Evolutionary conservation across 2,113 vertebrate species (phyloP), one percentile per base, ranked within the genome.

Genomic region (Eleginops maclovinus): DNA sequence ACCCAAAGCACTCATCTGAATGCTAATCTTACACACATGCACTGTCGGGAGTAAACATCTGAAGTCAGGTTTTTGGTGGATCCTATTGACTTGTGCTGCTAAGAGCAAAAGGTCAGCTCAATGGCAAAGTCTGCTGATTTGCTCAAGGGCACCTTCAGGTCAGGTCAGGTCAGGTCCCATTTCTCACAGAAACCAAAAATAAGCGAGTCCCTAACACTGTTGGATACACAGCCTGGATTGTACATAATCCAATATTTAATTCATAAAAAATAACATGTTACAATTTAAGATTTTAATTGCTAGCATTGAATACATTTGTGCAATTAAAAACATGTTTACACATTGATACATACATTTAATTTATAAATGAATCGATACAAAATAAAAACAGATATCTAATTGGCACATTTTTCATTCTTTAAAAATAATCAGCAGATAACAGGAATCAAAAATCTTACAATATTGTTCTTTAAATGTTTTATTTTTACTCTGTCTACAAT

Each of bases 1-100:
- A 75, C 46, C 31, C 31, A 7, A 7, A 31, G 31, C 4, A 61
- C 2, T 76, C 50, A 67, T 72, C 49, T 58, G 63, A n/a, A 68
- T 41, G 61, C 11, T 58, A 58, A 72, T 66, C 41, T 5, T 28
- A 21, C 51, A 13, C 22, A 24, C 51, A 24, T 12, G 24, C 12
- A 54, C 51, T 5, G 31, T 31, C 31, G 31, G 31, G 31, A 31
- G 9, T 53, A 49, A 24, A 55, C 43, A 44, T 31, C 17, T 46
- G 16, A 14, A 15, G 43, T n/a, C n/a, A 49, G 41, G 68, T 22
- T 28, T 60, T 44, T 21, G 4, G 19, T 12, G 0, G 24, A 11
- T 21, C 63, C 62, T n/a, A 68, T 17, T 36, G 47, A 77, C 49
- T 49, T 36, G 28, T 4, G 55, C 36, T 53, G 21, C 26, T 56